Evolutionary conservation across 1,140 invertebrate genomes (phyloP).

Genomic region (Pectinophora gossypiella): DNA sequence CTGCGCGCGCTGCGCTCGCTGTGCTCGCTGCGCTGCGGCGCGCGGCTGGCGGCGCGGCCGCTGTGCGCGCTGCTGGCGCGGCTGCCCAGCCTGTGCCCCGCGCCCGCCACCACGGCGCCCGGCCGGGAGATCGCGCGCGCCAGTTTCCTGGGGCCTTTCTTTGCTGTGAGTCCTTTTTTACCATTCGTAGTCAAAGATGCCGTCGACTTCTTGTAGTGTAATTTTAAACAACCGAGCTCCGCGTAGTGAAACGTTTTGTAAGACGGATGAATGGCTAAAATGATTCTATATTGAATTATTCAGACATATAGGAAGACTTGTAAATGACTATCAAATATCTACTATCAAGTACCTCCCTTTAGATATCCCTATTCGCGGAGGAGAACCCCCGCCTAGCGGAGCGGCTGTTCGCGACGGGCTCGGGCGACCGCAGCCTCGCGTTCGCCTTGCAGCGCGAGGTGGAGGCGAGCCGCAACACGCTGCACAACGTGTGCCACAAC

Average conservation of each 20-base stretch:
- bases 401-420: constrained; percentile 55
- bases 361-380: constrained; percentile 91
- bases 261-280: too few species aligned
- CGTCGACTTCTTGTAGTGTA: too few species aligned
- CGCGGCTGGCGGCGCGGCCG: constrained; percentile 75
- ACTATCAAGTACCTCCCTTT: constrained; percentile 1
- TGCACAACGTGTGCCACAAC: constrained; percentile 90
- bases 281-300: too few species aligned
- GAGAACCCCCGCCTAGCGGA: constrained; percentile 90
- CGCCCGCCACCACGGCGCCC: constrained; percentile 80
- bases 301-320: too few species aligned
- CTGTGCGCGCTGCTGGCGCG: constrained; percentile 86
- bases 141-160: constrained; percentile 92
- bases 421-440: constrained; percentile 71
- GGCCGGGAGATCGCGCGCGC: constrained; percentile 90
- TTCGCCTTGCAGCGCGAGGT: constrained; percentile 82
- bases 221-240: too few species aligned
- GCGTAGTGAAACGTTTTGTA: too few species aligned
- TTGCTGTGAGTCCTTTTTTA: constrained; percentile 11
- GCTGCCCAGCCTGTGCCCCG: constrained; percentile 86
- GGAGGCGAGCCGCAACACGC: constrained; percentile 81
- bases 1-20: constrained; percentile 58
- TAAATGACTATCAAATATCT: too few species aligned
- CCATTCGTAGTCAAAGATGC: too few species aligned
- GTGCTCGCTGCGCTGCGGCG: constrained; percentile 58